phyloP scores from a whole-genome alignment of 2,888 invertebrate genomes.

The Pyralis farinalis region DNA sequence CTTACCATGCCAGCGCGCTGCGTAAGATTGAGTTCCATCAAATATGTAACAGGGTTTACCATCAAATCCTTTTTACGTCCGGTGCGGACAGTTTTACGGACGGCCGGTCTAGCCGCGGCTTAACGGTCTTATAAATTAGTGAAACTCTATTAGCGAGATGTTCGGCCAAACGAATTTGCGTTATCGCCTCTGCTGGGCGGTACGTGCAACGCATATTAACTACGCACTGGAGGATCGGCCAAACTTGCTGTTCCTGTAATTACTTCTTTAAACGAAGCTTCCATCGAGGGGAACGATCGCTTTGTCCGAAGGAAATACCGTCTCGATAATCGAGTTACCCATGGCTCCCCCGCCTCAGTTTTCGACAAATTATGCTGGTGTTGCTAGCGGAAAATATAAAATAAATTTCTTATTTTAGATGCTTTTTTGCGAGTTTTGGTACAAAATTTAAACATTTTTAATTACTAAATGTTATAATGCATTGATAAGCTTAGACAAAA shows the following conservation, averaged over 20 bases:
- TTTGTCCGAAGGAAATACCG: constrained; percentile 56
- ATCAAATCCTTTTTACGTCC: constrained; percentile 72
- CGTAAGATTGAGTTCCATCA: constrained; percentile 47
- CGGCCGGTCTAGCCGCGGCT: constrained; percentile 53
- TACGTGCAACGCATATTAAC: constrained; percentile 72
- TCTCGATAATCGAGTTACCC: constrained; percentile 61
- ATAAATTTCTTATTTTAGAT: too few relatives aligned
- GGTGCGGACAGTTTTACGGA: constrained; percentile 67
- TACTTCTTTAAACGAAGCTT: constrained; percentile 76
- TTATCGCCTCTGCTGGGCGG: constrained; percentile 70
- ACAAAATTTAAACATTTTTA: too few relatives aligned
- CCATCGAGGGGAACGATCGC: constrained; percentile 50
- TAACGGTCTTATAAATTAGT: constrained; percentile 79
- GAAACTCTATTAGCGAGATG: constrained; percentile 80
- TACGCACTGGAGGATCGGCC: constrained; percentile 45
- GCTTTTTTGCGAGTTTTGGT: too few relatives aligned
- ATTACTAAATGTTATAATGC: too few relatives aligned
- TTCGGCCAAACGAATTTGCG: constrained; percentile 79
- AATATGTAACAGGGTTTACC: constrained; percentile 63
- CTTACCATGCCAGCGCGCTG: constrained; percentile 34
- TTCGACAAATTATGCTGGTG: constrained; percentile 50
- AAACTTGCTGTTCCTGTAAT: constrained; percentile 70
- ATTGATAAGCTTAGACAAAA: too few relatives aligned
- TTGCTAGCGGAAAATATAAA: constrained; percentile 58
- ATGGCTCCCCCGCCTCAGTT: constrained; percentile 23